Evolutionary conservation across 2,888 invertebrate genomes (phyloP).

Genomic region (Himalopsyche japonica): DNA sequence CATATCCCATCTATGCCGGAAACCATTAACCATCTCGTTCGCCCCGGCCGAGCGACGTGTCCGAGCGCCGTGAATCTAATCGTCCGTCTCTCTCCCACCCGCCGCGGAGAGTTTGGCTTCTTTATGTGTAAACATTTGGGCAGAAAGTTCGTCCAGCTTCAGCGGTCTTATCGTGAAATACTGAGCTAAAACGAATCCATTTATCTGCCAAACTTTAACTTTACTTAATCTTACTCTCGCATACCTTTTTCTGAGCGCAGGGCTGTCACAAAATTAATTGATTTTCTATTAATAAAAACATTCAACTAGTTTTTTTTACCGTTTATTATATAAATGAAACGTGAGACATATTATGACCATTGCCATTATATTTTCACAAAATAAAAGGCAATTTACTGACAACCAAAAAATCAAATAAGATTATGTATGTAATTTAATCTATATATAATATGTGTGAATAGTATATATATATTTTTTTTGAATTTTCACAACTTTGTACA

Average conservation of each 20-base stretch:
- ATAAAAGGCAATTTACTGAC: too few relatives aligned
- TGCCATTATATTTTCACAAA: too few relatives aligned
- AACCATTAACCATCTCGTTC: background rate
- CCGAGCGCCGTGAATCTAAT: background rate
- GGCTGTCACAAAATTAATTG: background rate
- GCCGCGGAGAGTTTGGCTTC: background rate
- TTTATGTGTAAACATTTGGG: background rate
- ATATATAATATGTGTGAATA: too few relatives aligned
- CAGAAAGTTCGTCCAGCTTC: background rate
- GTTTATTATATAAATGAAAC: too few relatives aligned
- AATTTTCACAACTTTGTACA: too few relatives aligned
- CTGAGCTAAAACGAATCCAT: constrained; percentile 27
- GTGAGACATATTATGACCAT: too few relatives aligned
- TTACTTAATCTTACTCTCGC: constrained; percentile 23
- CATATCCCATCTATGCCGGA: background rate
- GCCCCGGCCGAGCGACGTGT: background rate
- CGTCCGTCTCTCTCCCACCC: background rate
- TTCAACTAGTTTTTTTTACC: too few relatives aligned
- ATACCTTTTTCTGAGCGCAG: constrained; percentile 13
- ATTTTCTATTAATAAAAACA: background rate
- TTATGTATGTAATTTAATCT: too few relatives aligned
- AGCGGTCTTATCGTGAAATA: constrained; percentile 12
- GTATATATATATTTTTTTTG: too few relatives aligned
- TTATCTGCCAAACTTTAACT: constrained; percentile 30
- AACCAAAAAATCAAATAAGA: too few relatives aligned